Conservation (phyloP, 2,113 vertebrate species). For the Lycaon pictus region DNA sequence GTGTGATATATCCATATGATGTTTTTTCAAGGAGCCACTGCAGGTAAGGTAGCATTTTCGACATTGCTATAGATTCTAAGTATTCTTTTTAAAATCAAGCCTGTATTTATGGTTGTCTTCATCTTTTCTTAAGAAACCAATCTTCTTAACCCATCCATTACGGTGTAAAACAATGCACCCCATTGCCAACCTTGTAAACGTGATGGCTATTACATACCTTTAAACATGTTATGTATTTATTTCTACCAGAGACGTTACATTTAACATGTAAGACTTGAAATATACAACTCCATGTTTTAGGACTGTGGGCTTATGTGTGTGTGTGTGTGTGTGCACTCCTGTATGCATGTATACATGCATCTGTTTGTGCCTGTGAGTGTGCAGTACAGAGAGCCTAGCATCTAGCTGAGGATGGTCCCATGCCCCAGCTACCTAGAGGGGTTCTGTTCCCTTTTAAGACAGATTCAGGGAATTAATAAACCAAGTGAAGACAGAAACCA, state of each 20-base stretch:
- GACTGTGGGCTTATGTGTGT: not conserved
- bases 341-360: no score
- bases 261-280: not conserved
- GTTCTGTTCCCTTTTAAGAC: not conserved
- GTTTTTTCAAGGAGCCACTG: not conserved
- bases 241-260: not conserved
- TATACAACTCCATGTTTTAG: not conserved
- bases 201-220: not conserved
- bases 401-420: not conserved
- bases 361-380: not conserved
- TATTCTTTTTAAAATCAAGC: not conserved
- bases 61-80: not conserved
- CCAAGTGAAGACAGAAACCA: not conserved
- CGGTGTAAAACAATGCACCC: not conserved
- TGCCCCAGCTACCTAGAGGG: not conserved
- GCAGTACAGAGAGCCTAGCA: not conserved
- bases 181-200: not conserved
- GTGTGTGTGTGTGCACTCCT: not conserved
- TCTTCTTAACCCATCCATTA: not conserved
- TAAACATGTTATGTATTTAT: not conserved
- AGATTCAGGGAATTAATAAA: not conserved
- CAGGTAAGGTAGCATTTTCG: not conserved
- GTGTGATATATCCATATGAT: not conserved
- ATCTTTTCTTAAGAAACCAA: not conserved
- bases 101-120: not conserved